Conservation (phyloP, 2,888 invertebrate species). For the Calameuta idolon region DNA sequence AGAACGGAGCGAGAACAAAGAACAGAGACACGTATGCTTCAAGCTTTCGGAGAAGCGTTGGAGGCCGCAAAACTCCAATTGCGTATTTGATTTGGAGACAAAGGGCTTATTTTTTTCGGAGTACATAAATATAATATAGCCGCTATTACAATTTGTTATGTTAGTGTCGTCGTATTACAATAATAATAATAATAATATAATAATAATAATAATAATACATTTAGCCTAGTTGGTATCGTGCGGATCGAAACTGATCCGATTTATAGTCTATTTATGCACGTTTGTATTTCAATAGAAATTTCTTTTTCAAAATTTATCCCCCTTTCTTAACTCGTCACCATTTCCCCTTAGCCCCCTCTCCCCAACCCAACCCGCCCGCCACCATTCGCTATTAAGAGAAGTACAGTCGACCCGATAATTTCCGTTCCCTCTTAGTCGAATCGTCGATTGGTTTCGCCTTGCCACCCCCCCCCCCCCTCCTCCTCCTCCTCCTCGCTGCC, state of each 20-base stretch:
- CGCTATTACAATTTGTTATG: slow-evolving; percentile 61
- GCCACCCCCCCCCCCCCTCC: background rate
- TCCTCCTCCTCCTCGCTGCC: too few relatives aligned
- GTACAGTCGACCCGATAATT: background rate
- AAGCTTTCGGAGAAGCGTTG: background rate
- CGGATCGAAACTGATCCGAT: slow-evolving; percentile 51
- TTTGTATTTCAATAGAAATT: slow-evolving; percentile 40
- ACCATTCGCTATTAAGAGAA: background rate
- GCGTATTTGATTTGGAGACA: background rate
- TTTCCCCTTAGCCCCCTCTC: background rate
- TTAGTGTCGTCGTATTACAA: slow-evolving; percentile 60
- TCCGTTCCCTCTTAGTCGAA: background rate
- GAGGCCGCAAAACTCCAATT: background rate
- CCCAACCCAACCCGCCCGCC: background rate
- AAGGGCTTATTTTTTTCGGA: slow-evolving; percentile 43
- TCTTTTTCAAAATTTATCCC: slow-evolving; percentile 16
- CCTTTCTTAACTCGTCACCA: background rate
- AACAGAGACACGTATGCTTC: background rate
- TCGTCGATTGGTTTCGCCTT: background rate
- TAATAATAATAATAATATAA: slow-evolving; percentile 46
- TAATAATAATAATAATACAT: slow-evolving; percentile 56
- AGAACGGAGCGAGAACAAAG: background rate
- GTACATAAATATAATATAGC: slow-evolving; percentile 62
- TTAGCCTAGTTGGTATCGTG: slow-evolving; percentile 58
- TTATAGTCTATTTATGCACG: slow-evolving; percentile 49